These are phyloP conservation scores for Pollachius pollachius DNA, from an alignment of 2,113 vertebrate species.

Conservation along the genomic window DNA sequence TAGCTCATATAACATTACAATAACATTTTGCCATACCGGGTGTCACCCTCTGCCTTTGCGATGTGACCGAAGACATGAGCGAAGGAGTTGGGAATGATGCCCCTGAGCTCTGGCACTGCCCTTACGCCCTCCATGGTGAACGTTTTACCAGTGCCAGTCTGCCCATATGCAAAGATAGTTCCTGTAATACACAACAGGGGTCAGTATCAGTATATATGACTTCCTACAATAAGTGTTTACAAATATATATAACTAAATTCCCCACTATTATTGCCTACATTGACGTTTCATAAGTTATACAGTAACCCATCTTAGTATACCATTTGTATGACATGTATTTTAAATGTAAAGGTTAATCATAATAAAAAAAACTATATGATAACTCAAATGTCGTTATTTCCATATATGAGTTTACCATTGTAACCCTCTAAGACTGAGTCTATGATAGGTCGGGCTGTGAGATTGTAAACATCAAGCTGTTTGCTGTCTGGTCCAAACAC, in stretches of 20 bases:
- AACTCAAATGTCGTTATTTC: too few relatives aligned
- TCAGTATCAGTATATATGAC: neutral
- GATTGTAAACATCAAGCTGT: conserved; percentile 96
- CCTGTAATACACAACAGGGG: conserved; percentile 71
- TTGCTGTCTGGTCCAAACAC: conserved; percentile 97
- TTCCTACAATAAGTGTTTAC: too few relatives aligned
- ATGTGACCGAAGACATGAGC: conserved; percentile 98
- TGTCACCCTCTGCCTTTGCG: conserved; percentile 97
- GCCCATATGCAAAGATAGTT: conserved; percentile 99
- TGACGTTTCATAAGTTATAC: too few relatives aligned
- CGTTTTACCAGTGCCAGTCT: conserved; percentile 98
- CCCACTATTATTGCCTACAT: neutral
- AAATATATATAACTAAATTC: too few relatives aligned
- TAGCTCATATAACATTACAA: too few relatives aligned
- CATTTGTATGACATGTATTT: neutral
- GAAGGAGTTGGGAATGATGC: conserved; percentile 98
- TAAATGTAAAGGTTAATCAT: neutral
- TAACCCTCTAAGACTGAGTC: conserved; percentile 97
- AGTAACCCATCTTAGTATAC: too few relatives aligned
- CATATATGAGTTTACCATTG: conserved; percentile 80
- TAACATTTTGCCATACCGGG: conserved; percentile 76
- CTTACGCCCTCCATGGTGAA: conserved; percentile 98
- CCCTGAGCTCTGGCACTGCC: conserved; percentile 95
- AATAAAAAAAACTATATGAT: neutral
- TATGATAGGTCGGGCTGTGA: conserved; percentile 96